Evolutionary conservation across 1,140 invertebrate genomes (phyloP), one percentile per base, ranked within the genome.

Genomic region (Drosophila gunungcola): DNA sequence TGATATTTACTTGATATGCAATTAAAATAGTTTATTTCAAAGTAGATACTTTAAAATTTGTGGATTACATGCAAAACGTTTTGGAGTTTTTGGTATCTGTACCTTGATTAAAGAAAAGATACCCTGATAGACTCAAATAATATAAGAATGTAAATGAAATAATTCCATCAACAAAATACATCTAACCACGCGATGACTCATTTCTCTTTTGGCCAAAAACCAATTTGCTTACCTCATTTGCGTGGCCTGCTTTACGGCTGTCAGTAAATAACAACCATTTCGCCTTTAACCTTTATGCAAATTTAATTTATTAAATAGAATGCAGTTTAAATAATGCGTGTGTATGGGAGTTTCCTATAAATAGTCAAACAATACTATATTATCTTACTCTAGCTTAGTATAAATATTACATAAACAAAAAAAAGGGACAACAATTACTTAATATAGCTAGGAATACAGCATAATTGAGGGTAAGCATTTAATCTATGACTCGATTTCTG

Each of bases 401-500:
- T 13, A 54, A 68, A 57, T 45, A 53, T 32, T 46, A 53, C 11
- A 46, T 65, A 51, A 49, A 65, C 51, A 73, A 36, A 46, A 54
- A 64, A 55, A 27, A 54, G 21, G 21, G 36, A 58, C 32, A 65
- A 70, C 43, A 69, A 69, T 42, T 52, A 58, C 42, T 62, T 55
- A 63, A 41, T 56, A 56, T 53, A 57, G 34, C 78, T 49, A 80
- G 61, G 61, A 81, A 64, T 60, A 46, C 45, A 63, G 48, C 61
- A 29, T 32, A 54, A 34, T 42, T 36, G 74, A 52, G 12, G 38
- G 34, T 54, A 46, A 48, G 38, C 43, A 51, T 63, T 67, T 62
- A 82, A 73, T 67, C 83, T 86, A 86, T 86, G 83, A 86, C 83
- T 86, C 83, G 83, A 86, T 86, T 88, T 79, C 55, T 41, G 58